Evolutionary conservation across 2,888 invertebrate genomes (phyloP), one percentile per base, ranked within the genome.

Genomic region (Entomobrya proxima): DNA sequence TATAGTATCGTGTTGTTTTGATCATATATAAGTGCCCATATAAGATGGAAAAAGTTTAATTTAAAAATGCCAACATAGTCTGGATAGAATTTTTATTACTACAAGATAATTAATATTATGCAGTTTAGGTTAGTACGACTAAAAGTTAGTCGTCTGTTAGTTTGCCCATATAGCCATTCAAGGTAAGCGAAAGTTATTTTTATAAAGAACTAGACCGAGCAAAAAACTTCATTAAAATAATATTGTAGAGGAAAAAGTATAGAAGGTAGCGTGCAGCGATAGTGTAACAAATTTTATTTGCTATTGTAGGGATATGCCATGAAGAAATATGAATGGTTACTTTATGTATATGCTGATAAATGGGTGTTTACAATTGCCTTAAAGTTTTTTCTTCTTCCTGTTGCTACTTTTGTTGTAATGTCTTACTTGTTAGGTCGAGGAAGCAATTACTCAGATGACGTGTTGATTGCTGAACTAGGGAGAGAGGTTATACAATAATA

Each of bases 151-250:
- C 55, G 58, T 67, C 83, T 69, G 83, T 83, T 83, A 83, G 83
- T 83, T 64, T 74, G 6, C 35, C 30, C 50, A 47, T 52, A 32
- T 64, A 82, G 82, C 82, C 83, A 77, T 83, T 83, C 83, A 44
- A 32, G 37, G 64, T 37, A 83, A 77, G 76, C 83, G 35, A 64
- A 32, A 74, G 74, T 74, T 47, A 58, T 61, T 67, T 47, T 72
- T 72, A 50, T 37, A 50, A 74, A 74, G 72, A 50, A 24, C 35
- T 40, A 40, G 67, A 40, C 40, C 67, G 67, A 67, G 74, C 30
- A 74, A 74, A 47, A 72, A 74, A 30, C 32, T 74, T 50, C 67
- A 67, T 67, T 67, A 47, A 27, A 67, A 40, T 35, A 64, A 75
- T 32, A 52, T 52, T 47, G 52, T 35, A 67, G 64, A 61, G n/a